Conservation (phyloP, 92 coral and sea anemone genomes). For the Pocillopora grandis region DNA sequence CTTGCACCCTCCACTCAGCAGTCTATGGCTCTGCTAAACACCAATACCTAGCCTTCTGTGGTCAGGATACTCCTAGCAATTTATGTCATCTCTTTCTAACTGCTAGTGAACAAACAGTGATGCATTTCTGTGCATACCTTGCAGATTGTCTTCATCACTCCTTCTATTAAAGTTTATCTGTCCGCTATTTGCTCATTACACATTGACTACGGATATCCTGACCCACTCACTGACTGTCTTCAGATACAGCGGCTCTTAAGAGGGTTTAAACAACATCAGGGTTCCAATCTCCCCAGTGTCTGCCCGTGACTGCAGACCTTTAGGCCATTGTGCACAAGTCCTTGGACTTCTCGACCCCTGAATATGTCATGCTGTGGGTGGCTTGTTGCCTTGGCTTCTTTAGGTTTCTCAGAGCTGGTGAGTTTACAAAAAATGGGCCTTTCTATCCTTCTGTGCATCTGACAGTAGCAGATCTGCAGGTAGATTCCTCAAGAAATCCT, state of each 20-base stretch:
- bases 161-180: no score
- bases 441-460: background rate
- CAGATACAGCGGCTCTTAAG: background rate
- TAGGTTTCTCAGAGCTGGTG: background rate
- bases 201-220: no score
- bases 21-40: no score
- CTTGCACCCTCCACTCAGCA: no score
- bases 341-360: background rate
- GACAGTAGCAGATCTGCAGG: background rate
- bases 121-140: no score
- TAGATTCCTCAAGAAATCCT: background rate
- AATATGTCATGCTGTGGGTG: constrained; percentile 1
- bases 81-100: no score
- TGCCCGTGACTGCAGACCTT: constrained; percentile 1
- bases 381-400: background rate
- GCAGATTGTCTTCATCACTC: no score
- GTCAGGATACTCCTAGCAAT: no score
- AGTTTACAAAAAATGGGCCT: background rate
- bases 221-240: background rate
- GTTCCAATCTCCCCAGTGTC: background rate
- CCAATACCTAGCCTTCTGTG: no score
- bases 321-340: background rate
- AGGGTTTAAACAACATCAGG: background rate
- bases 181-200: no score
- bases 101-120: no score